Conservation (phyloP, 2,113 vertebrate species). For the Xerus inauris region DNA sequence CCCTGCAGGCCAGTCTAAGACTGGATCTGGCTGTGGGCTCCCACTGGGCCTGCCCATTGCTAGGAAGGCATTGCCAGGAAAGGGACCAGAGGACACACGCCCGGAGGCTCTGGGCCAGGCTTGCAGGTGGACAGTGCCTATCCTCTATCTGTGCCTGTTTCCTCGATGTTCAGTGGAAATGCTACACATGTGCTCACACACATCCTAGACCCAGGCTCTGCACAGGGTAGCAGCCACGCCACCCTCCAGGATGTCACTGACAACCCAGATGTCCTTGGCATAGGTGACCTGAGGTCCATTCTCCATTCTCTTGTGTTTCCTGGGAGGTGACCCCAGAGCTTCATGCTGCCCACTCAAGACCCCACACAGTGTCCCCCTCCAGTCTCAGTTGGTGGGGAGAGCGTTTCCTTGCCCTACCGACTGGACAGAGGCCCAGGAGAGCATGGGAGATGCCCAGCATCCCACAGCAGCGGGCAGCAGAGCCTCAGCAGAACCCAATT, state of each 20-base stretch:
- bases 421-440: neutral
- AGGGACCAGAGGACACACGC: neutral
- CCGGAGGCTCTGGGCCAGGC: neutral
- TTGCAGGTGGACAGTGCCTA: neutral
- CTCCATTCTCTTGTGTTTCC: neutral
- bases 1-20: too few species aligned
- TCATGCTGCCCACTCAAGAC: neutral
- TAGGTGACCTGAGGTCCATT: neutral
- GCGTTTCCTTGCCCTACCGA: neutral
- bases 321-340: rapidly evolving
- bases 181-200: rapidly evolving
- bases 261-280: neutral
- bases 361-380: rapidly evolving
- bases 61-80: neutral
- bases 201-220: neutral
- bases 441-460: rapidly evolving
- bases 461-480: neutral
- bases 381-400: too few species aligned
- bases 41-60: neutral
- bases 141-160: neutral
- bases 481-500: neutral
- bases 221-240: too few species aligned
- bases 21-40: neutral
- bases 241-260: neutral
- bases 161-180: rapidly evolving